Evolutionary conservation across 2,888 invertebrate species (phyloP), one percentile per base, ranked within the genome.

Genomic region (Pharmacophagus antenor): DNA sequence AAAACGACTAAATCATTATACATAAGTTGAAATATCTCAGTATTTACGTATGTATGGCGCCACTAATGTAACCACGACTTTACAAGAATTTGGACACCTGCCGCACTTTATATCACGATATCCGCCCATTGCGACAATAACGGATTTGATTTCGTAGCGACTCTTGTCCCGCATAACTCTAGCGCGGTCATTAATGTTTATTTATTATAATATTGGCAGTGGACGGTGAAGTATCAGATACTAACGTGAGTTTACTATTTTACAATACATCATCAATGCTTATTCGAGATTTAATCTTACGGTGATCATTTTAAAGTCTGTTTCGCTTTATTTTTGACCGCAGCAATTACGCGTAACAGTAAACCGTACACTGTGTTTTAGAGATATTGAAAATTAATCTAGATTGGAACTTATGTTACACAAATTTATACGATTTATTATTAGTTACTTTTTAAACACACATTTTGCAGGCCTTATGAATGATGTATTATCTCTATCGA

Each of bases 51-150:
- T 2, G 17, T 18, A 44, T 44, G 53, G 44, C 18, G 17, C 1
- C 8, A 17, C 42, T 18, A 53, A 58, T 56, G 21, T 59, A 54
- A 47, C 53, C 62, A 62, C 47, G 20, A 56, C 47, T 58, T 60
- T 52, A 65, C 49, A 48, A 67, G 50, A 42, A 64, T 65, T 57
- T 65, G 66, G 66, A 68, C 68, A 62, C 65, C 62, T 63, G 67
- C 64, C 62, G 67, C 65, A 60, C 37, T 51, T 56, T 51, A 44
- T 48, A 56, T 55, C 60, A 60, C 51, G 56, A 56, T 60, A 44
- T 60, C 60, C 41, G 50, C 31, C 51, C 20, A 55, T 46, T 50
- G 17, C 46, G 18, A 56, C 60, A 60, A 54, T 31, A 54, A 51
- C 51, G 46, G 22, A 50, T 59, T 60, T 51, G 56, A 60, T 60